Evolutionary conservation across 2,888 invertebrate genomes (phyloP).

Genomic region (Ennomos quercinarius): DNA sequence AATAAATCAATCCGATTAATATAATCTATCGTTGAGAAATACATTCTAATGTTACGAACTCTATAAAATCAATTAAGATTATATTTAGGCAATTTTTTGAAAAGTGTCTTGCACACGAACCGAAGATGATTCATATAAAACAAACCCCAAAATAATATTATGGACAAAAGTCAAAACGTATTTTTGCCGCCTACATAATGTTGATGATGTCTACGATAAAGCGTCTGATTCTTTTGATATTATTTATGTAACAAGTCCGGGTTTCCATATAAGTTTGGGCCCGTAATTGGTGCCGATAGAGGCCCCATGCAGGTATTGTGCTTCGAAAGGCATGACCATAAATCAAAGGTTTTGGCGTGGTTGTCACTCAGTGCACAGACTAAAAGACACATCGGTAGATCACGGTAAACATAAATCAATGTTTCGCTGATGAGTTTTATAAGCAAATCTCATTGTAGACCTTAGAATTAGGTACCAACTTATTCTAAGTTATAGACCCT

Average conservation of each 20-base stretch:
- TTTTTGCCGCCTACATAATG: constrained; percentile 24
- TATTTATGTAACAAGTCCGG: constrained; percentile 39
- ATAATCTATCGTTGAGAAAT: constrained; percentile 15
- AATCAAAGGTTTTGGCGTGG: constrained; percentile 32
- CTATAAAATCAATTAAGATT: constrained; percentile 14
- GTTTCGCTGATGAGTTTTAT: neutral
- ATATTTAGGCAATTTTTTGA: constrained; percentile 14
- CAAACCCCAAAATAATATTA: neutral
- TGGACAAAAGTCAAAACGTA: constrained; percentile 1
- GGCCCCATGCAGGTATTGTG: constrained; percentile 35
- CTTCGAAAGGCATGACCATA: constrained; percentile 31
- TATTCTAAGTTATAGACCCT: neutral
- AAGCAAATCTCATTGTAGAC: neutral
- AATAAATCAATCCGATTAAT: constrained; percentile 20
- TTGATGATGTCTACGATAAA: constrained; percentile 17
- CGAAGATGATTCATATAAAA: constrained; percentile 17
- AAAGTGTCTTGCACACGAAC: constrained; percentile 27
- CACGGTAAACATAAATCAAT: constrained; percentile 16
- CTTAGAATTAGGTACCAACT: too few relatives aligned
- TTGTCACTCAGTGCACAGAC: constrained; percentile 26
- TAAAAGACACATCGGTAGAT: constrained; percentile 29
- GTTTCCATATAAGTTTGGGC: constrained; percentile 55
- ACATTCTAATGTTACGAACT: constrained; percentile 9
- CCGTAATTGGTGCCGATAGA: constrained; percentile 32
- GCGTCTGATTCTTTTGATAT: constrained; percentile 12